Conservation (phyloP, 2,113 vertebrate genomes). For the Macrotis lagotis region DNA sequence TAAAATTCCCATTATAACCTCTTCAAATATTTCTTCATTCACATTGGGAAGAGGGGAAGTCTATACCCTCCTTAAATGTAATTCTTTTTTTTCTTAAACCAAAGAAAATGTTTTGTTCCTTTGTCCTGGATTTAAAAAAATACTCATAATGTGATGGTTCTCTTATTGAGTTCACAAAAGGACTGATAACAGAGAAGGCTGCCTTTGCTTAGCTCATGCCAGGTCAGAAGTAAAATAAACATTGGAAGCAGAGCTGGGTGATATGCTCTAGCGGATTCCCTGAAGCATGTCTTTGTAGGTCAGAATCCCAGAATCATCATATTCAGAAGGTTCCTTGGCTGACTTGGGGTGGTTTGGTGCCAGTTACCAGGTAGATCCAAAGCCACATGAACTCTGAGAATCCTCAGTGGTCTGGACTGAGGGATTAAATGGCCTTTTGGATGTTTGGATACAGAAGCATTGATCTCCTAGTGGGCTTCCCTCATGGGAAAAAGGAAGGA, state of each 20-base stretch:
- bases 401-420: constrained; percentile 59
- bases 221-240: constrained; percentile 24
- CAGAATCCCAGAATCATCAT: background rate
- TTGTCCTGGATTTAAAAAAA: constrained; percentile 51
- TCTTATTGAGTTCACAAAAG: constrained; percentile 49
- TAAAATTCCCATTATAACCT: constrained; percentile 76
- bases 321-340: constrained; percentile 27
- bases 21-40: constrained; percentile 59
- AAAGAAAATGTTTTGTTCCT: constrained; percentile 44
- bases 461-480: constrained; percentile 27
- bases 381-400: constrained; percentile 29
- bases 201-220: constrained; percentile 27
- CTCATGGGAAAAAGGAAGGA: constrained; percentile 44
- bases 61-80: constrained; percentile 13
- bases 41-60: background rate
- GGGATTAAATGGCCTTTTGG: constrained; percentile 51
- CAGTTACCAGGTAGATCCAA: constrained; percentile 26
- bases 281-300: background rate
- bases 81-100: constrained; percentile 1
- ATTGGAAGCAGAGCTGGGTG: background rate
- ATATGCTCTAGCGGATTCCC: constrained; percentile 22
- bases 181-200: constrained; percentile 16
- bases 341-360: background rate
- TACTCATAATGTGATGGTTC: constrained; percentile 22
- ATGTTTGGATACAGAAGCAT: constrained; percentile 49